phyloP scores from a whole-genome alignment of 2,888 invertebrate genomes.

The Cataglyphis albicans region DNA sequence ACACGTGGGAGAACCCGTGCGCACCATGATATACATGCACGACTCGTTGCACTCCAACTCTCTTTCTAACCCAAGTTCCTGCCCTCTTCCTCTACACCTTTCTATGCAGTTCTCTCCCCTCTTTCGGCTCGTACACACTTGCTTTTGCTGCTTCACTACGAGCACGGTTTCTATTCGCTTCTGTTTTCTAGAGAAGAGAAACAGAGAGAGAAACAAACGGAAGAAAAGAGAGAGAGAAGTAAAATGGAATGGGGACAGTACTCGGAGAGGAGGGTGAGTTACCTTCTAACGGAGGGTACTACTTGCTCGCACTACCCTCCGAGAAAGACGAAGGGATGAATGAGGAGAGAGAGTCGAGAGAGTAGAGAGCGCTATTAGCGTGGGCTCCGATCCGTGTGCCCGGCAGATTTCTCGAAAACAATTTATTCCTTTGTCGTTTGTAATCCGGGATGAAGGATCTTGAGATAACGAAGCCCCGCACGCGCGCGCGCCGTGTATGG shows the following conservation, averaged over 20 bases:
- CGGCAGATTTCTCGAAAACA: slow-evolving; percentile 66
- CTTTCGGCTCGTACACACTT: slow-evolving; percentile 33
- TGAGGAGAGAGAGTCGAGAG: slow-evolving; percentile 16
- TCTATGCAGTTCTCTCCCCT: slow-evolving; percentile 19
- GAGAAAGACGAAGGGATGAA: slow-evolving; percentile 47
- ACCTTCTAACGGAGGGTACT: slow-evolving; percentile 59
- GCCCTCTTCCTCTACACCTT: slow-evolving; percentile 38
- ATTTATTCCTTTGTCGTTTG: slow-evolving; percentile 74
- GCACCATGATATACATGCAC: slow-evolving; percentile 58
- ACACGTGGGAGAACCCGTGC: slow-evolving; percentile 51
- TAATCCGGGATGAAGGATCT: slow-evolving; percentile 63
- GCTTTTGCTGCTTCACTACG: slow-evolving; percentile 59
- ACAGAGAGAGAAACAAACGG: slow-evolving; percentile 27
- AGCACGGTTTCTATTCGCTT: slow-evolving; percentile 71
- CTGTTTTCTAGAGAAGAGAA: slow-evolving; percentile 67
- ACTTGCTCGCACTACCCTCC: slow-evolving; percentile 66
- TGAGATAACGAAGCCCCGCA: slow-evolving; percentile 68
- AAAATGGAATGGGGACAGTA: background rate
- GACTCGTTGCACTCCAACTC: slow-evolving; percentile 63
- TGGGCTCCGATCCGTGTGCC: slow-evolving; percentile 67
- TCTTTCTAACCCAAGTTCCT: slow-evolving; percentile 47
- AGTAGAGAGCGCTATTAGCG: slow-evolving; percentile 70
- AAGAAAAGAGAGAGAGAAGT: slow-evolving; percentile 32
- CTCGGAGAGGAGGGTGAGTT: slow-evolving; percentile 40
- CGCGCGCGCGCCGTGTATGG: slow-evolving; percentile 39